Conservation (phyloP, 1,140 invertebrate species). For the Varroa destructor region DNA sequence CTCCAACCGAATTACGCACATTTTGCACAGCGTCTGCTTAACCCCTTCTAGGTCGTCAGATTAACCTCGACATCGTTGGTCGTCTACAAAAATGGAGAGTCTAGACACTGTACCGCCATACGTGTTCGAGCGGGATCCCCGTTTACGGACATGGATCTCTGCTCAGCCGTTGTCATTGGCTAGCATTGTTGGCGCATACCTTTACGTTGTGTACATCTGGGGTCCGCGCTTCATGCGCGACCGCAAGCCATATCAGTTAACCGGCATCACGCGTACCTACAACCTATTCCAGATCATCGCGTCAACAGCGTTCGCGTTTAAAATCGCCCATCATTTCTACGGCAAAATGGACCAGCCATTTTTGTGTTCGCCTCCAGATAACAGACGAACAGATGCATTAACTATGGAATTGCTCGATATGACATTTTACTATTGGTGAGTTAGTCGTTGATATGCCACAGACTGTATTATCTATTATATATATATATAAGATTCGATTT, state of each 20-base stretch:
- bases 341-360: slow-evolving; percentile 14
- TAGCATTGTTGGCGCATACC: background rate
- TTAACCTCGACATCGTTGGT: no score
- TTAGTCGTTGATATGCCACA: no score
- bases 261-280: slow-evolving; percentile 16
- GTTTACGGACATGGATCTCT: slow-evolving; percentile 14
- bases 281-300: slow-evolving; percentile 24
- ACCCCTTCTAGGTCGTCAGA: no score
- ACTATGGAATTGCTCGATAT: slow-evolving; percentile 15
- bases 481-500: no score
- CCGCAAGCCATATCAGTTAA: background rate
- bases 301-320: slow-evolving; percentile 19
- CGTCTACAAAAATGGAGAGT: background rate
- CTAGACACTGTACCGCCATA: background rate
- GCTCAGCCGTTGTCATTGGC: slow-evolving; percentile 2
- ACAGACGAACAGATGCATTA: background rate
- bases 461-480: no score
- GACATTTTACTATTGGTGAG: slow-evolving; percentile 16
- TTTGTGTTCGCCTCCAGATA: slow-evolving; percentile 7
- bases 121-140: slow-evolving; percentile 21
- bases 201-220: slow-evolving; percentile 19
- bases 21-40: no score
- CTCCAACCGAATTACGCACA: no score
- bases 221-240: slow-evolving; percentile 24
- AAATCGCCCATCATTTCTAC: slow-evolving; percentile 27